A percentile compares a stretch with the other conserved stretches of the same genome.
phyloP scores from a whole-genome alignment of 2,888 invertebrate genomes.

The Pteria penguin region DNA sequence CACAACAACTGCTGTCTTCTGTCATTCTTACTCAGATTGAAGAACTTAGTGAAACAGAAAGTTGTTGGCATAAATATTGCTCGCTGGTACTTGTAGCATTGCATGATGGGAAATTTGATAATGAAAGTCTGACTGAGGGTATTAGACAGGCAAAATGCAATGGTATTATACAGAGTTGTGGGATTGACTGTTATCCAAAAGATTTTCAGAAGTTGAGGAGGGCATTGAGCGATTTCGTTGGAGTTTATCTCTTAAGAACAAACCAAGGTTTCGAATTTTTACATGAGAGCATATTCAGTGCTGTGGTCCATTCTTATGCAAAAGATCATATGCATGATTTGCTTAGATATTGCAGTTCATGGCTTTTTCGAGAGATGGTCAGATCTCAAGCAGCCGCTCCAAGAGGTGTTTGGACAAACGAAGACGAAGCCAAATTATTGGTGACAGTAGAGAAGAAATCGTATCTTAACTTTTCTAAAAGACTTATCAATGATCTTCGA shows the following conservation, averaged over 20 bases:
- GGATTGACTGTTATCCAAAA: neutral
- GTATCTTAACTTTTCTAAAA: neutral
- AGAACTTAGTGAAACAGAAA: neutral
- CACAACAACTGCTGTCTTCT: neutral
- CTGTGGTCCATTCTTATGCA: neutral
- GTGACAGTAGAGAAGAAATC: neutral
- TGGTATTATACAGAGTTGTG: neutral
- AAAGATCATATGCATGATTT: neutral
- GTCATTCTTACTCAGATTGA: conserved; percentile 1
- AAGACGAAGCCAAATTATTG: neutral
- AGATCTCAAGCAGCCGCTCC: neutral
- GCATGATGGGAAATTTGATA: conserved; percentile 6
- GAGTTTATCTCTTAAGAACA: neutral
- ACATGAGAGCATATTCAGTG: neutral
- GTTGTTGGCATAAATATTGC: neutral
- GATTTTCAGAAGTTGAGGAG: neutral
- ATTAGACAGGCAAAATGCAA: neutral
- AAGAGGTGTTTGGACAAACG: neutral
- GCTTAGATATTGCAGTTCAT: neutral
- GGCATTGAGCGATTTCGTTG: neutral
- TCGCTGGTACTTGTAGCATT: neutral
- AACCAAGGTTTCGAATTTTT: neutral
- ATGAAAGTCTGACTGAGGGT: neutral
- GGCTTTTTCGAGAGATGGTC: neutral
- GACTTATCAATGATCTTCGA: neutral